Conservation (phyloP, 1,140 invertebrate species). For the Diorhabda sublineata region DNA sequence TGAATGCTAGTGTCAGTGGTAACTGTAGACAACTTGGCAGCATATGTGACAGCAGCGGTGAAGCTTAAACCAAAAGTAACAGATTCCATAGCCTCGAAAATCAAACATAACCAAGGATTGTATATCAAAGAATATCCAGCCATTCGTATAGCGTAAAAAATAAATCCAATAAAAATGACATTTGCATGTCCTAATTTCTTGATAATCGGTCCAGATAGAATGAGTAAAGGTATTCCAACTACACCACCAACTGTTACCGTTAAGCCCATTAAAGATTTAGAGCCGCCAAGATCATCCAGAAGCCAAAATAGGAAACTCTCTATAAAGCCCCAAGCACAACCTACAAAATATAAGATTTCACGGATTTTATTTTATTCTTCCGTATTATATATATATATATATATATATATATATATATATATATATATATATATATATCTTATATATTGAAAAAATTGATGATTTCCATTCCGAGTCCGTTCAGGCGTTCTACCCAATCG, state of each 20-base stretch:
- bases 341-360: slow-evolving; percentile 46
- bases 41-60: slow-evolving; percentile 78
- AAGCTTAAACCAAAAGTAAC: slow-evolving; percentile 79
- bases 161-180: slow-evolving; percentile 73
- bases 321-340: slow-evolving; percentile 77
- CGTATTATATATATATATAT: no score
- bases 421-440: no score
- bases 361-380: slow-evolving; percentile 26
- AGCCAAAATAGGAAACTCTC: slow-evolving; percentile 86
- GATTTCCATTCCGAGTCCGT: no score
- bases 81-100: slow-evolving; percentile 80
- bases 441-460: no score
- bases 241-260: slow-evolving; percentile 76
- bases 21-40: slow-evolving; percentile 71
- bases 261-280: slow-evolving; percentile 76
- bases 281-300: slow-evolving; percentile 73
- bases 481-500: no score
- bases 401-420: no score
- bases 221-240: slow-evolving; percentile 71
- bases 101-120: slow-evolving; percentile 74
- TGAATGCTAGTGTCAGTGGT: slow-evolving; percentile 79
- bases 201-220: slow-evolving; percentile 75
- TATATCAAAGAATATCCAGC: slow-evolving; percentile 76
- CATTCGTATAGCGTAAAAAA: slow-evolving; percentile 71
- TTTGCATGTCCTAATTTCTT: slow-evolving; percentile 74